Evolutionary conservation across 2,888 invertebrate genomes (phyloP), one percentile per base, ranked within the genome.

Genomic region (Athripsodes cinereus): DNA sequence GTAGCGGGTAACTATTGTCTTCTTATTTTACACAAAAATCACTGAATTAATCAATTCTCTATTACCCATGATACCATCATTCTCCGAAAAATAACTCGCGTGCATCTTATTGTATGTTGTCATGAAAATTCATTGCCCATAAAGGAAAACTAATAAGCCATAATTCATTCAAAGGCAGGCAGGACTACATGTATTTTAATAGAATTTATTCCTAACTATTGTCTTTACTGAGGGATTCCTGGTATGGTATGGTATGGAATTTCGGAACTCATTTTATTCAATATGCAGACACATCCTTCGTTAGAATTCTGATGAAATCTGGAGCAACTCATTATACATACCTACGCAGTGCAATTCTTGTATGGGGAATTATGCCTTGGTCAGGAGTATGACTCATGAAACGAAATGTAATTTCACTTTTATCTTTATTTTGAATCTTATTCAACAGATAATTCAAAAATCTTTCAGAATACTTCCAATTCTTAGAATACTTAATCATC

Each of bases 11-110:
- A 3, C 10, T 26, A 26, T 26, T 26, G 26, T 26, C 10, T 26
- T 26, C 26, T 26, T 26, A 26, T 26, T 26, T 26, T 26, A 26
- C 26, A 26, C 26, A 26, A 35, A 40, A 40, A 40, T 40, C 13
- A 16, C 40, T 16, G n/a, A 40, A n/a, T 16, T 56, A 56, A 40
- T 56, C 46, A 49, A 22, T 56, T 56, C 49, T 3, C 40, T 34
- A 49, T 44, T 55, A 55, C 49, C 47, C 31, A 21, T 49, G 55
- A 55, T 47, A 20, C 34, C n/a, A 48, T 35, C 21, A 31, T 55
- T 40, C 40, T 13, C 34, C 55, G 40, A 55, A 55, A 48, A 55
- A 34, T 21, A 48, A 19, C 20, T 48, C 16, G 48, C 48, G 48
- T 48, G 48, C 48, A 48, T 18, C 19, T 5, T 40, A 40, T 16